Conservation (phyloP, 2,113 vertebrate species). For the Gallinago media region DNA sequence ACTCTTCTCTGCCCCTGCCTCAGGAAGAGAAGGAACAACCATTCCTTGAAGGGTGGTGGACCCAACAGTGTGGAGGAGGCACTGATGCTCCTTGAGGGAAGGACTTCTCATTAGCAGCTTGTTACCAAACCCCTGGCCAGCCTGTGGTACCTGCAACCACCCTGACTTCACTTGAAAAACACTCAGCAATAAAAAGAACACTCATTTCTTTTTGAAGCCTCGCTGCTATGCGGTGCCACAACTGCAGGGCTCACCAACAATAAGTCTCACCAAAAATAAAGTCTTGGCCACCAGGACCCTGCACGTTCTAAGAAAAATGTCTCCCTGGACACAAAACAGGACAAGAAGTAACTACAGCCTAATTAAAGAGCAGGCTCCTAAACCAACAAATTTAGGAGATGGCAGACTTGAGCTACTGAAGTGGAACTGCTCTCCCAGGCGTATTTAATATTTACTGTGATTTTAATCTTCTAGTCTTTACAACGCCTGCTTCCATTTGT, state of each 20-base stretch:
- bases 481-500: background rate
- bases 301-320: background rate
- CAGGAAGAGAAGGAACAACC: background rate
- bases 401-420: background rate
- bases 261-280: background rate
- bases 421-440: background rate
- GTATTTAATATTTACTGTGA: background rate
- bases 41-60: background rate
- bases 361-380: background rate
- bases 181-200: background rate
- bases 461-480: background rate
- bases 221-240: background rate
- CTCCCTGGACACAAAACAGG: background rate
- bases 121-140: background rate
- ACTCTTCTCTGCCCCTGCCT: background rate
- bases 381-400: background rate
- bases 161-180: background rate
- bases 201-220: background rate
- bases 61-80: accelerated
- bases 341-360: background rate
- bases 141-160: background rate
- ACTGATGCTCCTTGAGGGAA: background rate
- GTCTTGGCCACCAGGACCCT: background rate
- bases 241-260: background rate
- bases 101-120: background rate